Conservation (phyloP, 2,113 vertebrate genomes). For the Halcyon senegalensis region DNA sequence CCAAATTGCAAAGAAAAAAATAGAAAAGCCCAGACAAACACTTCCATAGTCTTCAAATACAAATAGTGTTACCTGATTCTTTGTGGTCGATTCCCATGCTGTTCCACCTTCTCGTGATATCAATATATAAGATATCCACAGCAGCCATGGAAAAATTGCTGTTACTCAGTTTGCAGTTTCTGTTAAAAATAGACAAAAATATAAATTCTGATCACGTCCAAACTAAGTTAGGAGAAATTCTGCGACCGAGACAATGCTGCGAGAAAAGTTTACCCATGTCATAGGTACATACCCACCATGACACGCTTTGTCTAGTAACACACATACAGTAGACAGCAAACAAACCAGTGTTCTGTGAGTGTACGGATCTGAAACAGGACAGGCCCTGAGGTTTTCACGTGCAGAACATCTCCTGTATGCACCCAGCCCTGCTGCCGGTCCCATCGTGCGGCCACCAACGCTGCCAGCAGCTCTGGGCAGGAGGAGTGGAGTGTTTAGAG, state of each 20-base stretch:
- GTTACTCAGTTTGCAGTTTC: constrained; percentile 92
- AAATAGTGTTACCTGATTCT: constrained; percentile 83
- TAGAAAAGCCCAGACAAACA: neutral
- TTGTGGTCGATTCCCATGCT: constrained; percentile 80
- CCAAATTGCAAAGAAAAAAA: neutral
- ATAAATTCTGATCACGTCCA: neutral
- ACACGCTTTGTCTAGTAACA: neutral
- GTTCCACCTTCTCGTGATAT: constrained; percentile 92
- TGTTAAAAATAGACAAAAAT: constrained; percentile 43
- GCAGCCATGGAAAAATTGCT: constrained; percentile 92
- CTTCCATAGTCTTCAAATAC: neutral
- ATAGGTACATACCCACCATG: neutral
- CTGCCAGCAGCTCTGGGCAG: neutral
- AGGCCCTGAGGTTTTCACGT: neutral
- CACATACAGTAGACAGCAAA: neutral
- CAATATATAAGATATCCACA: constrained; percentile 95
- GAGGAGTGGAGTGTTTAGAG: neutral
- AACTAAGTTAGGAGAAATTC: neutral
- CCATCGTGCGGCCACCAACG: neutral
- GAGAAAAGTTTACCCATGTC: neutral
- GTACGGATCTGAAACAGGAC: neutral
- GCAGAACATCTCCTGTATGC: neutral
- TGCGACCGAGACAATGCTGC: neutral
- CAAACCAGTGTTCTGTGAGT: neutral
- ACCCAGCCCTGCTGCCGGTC: neutral